Evolutionary conservation across 2,888 invertebrate species (phyloP).

Genomic region (Cerceris ruficornis): DNA sequence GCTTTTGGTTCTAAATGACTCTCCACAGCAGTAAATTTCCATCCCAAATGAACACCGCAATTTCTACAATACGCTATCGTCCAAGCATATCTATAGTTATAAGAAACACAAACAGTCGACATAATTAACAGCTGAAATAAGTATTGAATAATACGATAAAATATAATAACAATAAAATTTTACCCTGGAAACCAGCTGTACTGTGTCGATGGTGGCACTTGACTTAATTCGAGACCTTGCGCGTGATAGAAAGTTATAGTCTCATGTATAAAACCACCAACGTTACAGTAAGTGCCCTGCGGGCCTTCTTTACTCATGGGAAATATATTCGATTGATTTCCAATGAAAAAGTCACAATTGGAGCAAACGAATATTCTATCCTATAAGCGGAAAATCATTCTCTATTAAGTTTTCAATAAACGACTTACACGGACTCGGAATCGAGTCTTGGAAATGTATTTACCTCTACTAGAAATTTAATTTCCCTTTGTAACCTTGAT

Average conservation of each 20-base stretch:
- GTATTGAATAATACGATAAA: background rate
- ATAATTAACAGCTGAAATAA: no score
- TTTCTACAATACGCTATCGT: slow-evolving; percentile 87
- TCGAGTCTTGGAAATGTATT: background rate
- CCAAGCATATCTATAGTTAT: slow-evolving; percentile 88
- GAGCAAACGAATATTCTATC: slow-evolving; percentile 82
- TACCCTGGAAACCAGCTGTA: slow-evolving; percentile 94
- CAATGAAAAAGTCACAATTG: slow-evolving; percentile 83
- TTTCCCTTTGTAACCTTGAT: slow-evolving; percentile 85
- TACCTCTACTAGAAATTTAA: slow-evolving; percentile 79
- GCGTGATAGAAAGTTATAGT: slow-evolving; percentile 87
- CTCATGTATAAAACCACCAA: slow-evolving; percentile 90
- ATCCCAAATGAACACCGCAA: slow-evolving; percentile 89
- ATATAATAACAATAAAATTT: slow-evolving; percentile 35
- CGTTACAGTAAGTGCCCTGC: slow-evolving; percentile 91
- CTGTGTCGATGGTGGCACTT: slow-evolving; percentile 85
- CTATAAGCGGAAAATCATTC: slow-evolving; percentile 50
- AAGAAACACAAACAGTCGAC: background rate
- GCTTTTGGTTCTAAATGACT: slow-evolving; percentile 85
- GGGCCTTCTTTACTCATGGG: slow-evolving; percentile 92
- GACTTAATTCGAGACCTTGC: slow-evolving; percentile 82
- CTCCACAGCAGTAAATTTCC: slow-evolving; percentile 88
- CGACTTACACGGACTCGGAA: background rate
- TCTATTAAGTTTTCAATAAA: background rate
- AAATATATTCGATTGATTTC: slow-evolving; percentile 87